phyloP scores from a whole-genome alignment of 1,140 invertebrate genomes.

The Gryllus bimaculatus region DNA sequence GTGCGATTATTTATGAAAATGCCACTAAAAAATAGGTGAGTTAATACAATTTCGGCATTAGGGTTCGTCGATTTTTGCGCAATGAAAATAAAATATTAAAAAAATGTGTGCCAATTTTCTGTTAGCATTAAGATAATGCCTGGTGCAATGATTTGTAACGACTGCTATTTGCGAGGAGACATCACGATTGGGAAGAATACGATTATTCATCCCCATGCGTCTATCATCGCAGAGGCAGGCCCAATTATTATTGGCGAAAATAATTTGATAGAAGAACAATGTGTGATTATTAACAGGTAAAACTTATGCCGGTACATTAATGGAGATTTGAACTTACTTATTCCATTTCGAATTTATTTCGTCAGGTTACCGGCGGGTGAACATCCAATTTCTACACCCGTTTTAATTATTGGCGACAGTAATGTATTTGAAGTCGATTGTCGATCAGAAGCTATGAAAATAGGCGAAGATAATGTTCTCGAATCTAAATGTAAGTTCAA shows the following conservation, averaged over 20 bases:
- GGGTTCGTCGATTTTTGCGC: not conserved
- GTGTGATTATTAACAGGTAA: conserved; percentile 74
- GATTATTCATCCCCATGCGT: conserved; percentile 86
- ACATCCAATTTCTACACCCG: conserved; percentile 32
- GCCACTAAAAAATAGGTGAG: not conserved
- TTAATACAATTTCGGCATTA: not conserved
- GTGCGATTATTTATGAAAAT: not conserved
- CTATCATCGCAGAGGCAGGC: conserved; percentile 85
- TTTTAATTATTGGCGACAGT: conserved; percentile 79
- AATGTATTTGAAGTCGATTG: conserved; percentile 94
- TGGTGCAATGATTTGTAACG: conserved; percentile 84
- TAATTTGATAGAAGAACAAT: conserved; percentile 91
- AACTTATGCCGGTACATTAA: not conserved
- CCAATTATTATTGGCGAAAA: conserved; percentile 92
- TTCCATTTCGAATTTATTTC: not conserved
- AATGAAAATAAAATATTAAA: not conserved
- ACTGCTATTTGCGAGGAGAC: conserved; percentile 80
- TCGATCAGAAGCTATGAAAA: conserved; percentile 64
- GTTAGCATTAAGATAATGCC: conserved; percentile 64
- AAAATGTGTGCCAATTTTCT: conserved; percentile 31
- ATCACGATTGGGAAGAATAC: conserved; percentile 84
- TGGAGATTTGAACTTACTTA: no score
- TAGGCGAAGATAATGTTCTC: conserved; percentile 90
- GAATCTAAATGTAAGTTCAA: conserved; percentile 46
- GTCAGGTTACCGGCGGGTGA: not conserved